Evolutionary conservation across 2,888 invertebrate genomes (phyloP), one percentile per base, ranked within the genome.

Genomic region (Harpagoxenus sublaevis): DNA sequence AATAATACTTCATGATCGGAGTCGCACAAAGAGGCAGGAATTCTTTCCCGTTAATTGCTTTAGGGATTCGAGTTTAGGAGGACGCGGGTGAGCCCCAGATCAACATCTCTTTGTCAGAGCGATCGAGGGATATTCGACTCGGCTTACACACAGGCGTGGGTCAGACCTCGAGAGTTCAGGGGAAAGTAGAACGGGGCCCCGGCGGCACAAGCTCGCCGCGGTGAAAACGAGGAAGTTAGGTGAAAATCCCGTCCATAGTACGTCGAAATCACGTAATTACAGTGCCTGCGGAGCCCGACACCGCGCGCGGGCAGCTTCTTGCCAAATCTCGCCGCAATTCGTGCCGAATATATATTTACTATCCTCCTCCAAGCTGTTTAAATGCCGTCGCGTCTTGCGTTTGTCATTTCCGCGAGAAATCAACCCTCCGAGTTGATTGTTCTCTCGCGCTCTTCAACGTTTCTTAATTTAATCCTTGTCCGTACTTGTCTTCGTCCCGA

Each of bases 191-290:
- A 94, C 94, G 92, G 81, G 87, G 91, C 87, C 60, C 84, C 51
- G 66, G 63, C 51, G 63, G 63, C 23, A 73, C 83, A 78, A 57
- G 87, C 83, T 87, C 88, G 86, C 86, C 86, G 93, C 78, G 93
- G 94, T 94, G 94, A 94, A 94, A 94, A 94, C 93, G 93, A 94
- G 94, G 93, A 94, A 94, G 94, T 94, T 93, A 86, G 93, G 94
- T 93, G 94, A 94, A 94, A 94, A 94, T n/a, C n/a, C 93, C 92
- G 87, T 88, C 91, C 91, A 86, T 89, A 89, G 91, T 83, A 78
- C 88, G 88, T 86, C 86, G 90, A 89, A 92, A 91, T 90, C 91
- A 88, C 87, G 89, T 90, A 91, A 93, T 93, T 93, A 90, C 79
- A 88, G 87, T 82, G 75, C 57, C 57, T 77, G 75, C 55, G 63